phyloP scores from a whole-genome alignment of 2,113 vertebrate species.

The Aspidoscelis tigris region DNA sequence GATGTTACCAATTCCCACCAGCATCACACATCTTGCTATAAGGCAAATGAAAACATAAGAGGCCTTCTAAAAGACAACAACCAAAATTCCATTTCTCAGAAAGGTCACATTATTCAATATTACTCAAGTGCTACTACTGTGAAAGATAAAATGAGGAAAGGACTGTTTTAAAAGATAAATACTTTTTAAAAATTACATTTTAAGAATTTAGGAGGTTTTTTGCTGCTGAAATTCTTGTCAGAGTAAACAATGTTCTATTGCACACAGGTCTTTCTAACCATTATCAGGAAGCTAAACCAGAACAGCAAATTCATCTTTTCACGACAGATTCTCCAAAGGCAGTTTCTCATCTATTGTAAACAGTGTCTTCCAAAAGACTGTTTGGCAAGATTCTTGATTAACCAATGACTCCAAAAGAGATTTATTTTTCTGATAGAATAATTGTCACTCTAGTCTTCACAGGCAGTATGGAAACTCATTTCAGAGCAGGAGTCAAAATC shows the following conservation, averaged over 20 bases:
- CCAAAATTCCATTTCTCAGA: constrained; percentile 10
- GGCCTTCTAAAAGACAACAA: constrained; percentile 35
- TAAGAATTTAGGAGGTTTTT: not conserved
- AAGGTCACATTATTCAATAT: constrained; percentile 32
- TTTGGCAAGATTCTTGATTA: constrained; percentile 24
- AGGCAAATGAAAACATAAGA: constrained; percentile 50
- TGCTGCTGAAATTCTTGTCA: constrained; percentile 1
- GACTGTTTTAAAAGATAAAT: constrained; percentile 14
- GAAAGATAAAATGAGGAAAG: not conserved
- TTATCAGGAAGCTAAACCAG: constrained; percentile 19
- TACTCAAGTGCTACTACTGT: constrained; percentile 42
- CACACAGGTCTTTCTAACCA: not conserved
- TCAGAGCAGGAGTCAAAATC: constrained; percentile 67
- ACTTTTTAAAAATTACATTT: not conserved
- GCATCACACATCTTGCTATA: constrained; percentile 42
- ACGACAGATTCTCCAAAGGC: constrained; percentile 54
- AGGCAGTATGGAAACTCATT: constrained; percentile 66
- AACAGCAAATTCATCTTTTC: constrained; percentile 41
- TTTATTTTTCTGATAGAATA: constrained; percentile 27
- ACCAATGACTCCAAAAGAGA: constrained; percentile 7
- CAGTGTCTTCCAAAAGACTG: no score
- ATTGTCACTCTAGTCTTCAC: constrained; percentile 54
- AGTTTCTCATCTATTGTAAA: constrained; percentile 45
- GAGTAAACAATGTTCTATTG: not conserved
- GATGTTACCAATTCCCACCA: not conserved